Base-by-base conservation (phyloP, 2,888 invertebrate genomes). In the Rhaphigaster nebulosa region DNA sequence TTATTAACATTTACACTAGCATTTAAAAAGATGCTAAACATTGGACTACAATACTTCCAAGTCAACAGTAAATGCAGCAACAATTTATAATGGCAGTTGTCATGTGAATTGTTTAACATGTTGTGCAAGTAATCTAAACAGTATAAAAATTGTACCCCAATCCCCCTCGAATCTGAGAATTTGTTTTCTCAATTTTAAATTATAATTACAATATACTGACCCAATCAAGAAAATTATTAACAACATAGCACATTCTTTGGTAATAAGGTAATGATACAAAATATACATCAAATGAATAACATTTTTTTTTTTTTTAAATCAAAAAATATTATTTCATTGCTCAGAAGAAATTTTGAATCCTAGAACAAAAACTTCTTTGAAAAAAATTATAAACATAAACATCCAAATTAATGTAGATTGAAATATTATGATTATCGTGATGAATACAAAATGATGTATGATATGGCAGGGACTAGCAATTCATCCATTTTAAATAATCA, bases 21-120 rank as follows among this genome's bases (percentile, higher is more conserved):
- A 65, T 76, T 38, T 38, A 76, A 76, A 76, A 76, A 76, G 34
- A 84, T 84, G 45, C 84, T 84, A 84, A 84, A 84, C 34, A 80
- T 38, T 80, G 38, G 38, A 76, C 45, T 84, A 84, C 26, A 84
- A 41, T 50, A 76, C 70, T 76, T 84, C n/a, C 26, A 84, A 18
- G 34, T 38, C 84, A 84, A 84, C 80, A 80, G 38, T 38, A 80
- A 80, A 80, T 80, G 80, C 41, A 80, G 80, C 38, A 80, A 80
- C 34, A 45, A 84, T 84, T 45, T 18, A 84, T 26, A 45, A n/a
- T 84, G 84, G 84, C 84, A 84, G 84, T 84, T 84, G 20, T 45
- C 38, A 10, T 38, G 45, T 80, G 41, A 80, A 41, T 80, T 15
- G 45, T 84, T 45, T 20, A 84, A 76, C 41, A n/a, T 50, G 15